Percentiles rank a stretch among this genome's conserved stretches.
Conservation (phyloP, 2,797 vertebrate genomes). For the Remorina albescens region DNA sequence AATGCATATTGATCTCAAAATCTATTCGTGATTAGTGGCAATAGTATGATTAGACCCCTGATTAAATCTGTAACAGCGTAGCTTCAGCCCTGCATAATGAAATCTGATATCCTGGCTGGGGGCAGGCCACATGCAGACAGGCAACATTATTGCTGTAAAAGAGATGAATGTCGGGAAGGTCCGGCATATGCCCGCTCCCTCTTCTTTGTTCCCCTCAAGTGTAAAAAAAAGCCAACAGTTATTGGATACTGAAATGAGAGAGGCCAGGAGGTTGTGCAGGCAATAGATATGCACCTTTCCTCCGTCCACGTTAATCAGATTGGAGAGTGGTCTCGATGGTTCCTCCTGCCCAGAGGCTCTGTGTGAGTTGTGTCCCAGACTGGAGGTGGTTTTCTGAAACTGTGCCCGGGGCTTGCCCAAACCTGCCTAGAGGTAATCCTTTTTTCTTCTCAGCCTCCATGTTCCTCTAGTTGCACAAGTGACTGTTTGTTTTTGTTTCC, state of each 20-base stretch:
- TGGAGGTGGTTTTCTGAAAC: slow-evolving; percentile 60
- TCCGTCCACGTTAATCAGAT: slow-evolving; percentile 63
- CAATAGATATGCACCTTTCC: slow-evolving; percentile 49
- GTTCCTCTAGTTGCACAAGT: slow-evolving; percentile 32
- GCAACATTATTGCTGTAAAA: slow-evolving; percentile 41
- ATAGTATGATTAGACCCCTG: slow-evolving; percentile 60
- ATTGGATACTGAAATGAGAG: slow-evolving; percentile 50
- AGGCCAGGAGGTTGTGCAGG: slow-evolving; percentile 48
- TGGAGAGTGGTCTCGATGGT: slow-evolving; percentile 48
- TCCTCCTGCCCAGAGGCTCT: slow-evolving; percentile 44
- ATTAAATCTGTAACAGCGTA: slow-evolving; percentile 65
- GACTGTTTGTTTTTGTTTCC: slow-evolving; percentile 34
- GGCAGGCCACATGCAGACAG: slow-evolving; percentile 41
- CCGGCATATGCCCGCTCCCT: slow-evolving; percentile 8
- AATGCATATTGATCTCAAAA: slow-evolving; percentile 65
- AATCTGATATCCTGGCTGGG: slow-evolving; percentile 64
- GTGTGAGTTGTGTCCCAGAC: slow-evolving; percentile 62
- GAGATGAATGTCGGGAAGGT: slow-evolving; percentile 45
- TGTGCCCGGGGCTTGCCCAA: slow-evolving; percentile 61
- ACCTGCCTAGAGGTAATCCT: slow-evolving; percentile 63
- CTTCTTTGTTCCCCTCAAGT: slow-evolving; percentile 24
- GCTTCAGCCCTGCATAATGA: slow-evolving; percentile 59
- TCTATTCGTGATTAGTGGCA: slow-evolving; percentile 66
- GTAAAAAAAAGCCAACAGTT: slow-evolving; percentile 23
- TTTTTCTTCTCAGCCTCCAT: slow-evolving; percentile 32